Base-by-base conservation (phyloP, 2,797 vertebrate species). In the Lates japonicus region DNA sequence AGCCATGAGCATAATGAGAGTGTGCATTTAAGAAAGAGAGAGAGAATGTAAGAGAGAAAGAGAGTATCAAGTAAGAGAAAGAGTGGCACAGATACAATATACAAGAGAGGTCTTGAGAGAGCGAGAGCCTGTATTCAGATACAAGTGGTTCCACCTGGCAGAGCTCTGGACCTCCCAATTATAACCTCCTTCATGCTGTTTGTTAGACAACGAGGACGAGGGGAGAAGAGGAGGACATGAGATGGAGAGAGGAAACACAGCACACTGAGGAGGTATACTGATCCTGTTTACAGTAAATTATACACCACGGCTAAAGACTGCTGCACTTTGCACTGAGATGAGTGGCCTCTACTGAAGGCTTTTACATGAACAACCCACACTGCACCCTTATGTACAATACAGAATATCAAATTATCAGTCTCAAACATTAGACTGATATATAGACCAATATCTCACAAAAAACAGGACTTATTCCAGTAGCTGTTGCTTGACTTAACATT, bases 141-240 rank as follows among this genome's bases (percentile, higher is more conserved):
- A 95, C 93, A 94, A 95, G 95, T 95, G 95, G 88, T 90, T 95
- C 94, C 95, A 96, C 95, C 95, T 96, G 95, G 95, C 94, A 95
- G 92, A 91, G 90, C 90, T 83, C 90, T 83, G 88, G 90, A 88
- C 87, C 90, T 91, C 89, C 94, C 93, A 95, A 95, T 95, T 95
- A 94, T 90, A 94, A 88, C 78, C 85, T 86, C 91, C 90, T 92
- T 88, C 88, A 93, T 82, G 89, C 91, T 93, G 93, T 93, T 94
- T 93, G 84, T 87, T 78, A 72, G 73, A 79, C 54, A 62, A 76
- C 33, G 48, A 81, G 78, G 86, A 80, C 61, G 61, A 81, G 74
- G 80, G 83, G 65, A 79, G 74, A 58, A 73, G 69, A 81, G 75
- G 76, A 85, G 81, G 80, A 89, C 74, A 68, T 74, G 86, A 81